phyloP scores from a whole-genome alignment of 2,888 invertebrate genomes.

The Tortricodes alternella region DNA sequence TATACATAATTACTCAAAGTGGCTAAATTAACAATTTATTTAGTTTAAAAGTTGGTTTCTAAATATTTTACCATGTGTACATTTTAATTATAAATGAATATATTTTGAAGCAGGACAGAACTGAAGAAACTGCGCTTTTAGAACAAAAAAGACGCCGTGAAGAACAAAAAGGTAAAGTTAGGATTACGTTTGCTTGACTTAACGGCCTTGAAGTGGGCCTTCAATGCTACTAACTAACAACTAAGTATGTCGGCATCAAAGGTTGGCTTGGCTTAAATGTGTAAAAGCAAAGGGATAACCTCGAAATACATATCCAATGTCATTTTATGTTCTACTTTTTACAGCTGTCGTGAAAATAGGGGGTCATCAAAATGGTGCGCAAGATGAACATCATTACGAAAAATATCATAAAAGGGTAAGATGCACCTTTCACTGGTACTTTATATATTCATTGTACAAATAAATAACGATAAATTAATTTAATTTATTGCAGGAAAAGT shows the following conservation, averaged over 20 bases:
- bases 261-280: no score
- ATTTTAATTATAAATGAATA: conserved; percentile 35
- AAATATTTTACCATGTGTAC: not conserved
- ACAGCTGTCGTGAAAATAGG: conserved; percentile 83
- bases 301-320: no score
- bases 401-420: conserved; percentile 90
- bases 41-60: no score
- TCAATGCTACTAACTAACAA: no score
- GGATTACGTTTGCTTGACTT: not conserved
- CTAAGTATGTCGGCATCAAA: no score
- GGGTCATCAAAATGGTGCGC: conserved; percentile 90
- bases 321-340: conserved; percentile 26
- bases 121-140: conserved; percentile 85
- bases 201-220: no score
- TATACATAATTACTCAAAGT: no score
- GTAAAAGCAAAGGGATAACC: no score
- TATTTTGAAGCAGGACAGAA: conserved; percentile 83
- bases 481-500: conserved; percentile 87
- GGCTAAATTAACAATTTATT: no score
- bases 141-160: conserved; percentile 92
- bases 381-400: conserved; percentile 87
- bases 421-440: conserved; percentile 12
- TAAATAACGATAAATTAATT: not conserved
- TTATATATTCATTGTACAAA: not conserved
- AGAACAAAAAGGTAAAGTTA: conserved; percentile 86